Conservation (phyloP, 2,888 invertebrate species). For the Chaetogeoica ovagalla region DNA sequence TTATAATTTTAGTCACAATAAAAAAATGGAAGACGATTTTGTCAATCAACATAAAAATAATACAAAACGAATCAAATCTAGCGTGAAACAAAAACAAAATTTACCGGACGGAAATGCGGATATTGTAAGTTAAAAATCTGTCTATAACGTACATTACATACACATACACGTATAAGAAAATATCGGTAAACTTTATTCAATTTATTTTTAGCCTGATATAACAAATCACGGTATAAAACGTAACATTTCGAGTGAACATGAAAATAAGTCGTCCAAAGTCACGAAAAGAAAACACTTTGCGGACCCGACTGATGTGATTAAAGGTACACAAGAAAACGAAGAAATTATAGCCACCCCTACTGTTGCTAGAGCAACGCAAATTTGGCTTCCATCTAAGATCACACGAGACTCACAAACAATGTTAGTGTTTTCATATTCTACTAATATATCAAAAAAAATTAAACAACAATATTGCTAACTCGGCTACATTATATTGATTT, state of each 20-base stretch:
- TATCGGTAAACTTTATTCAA: background rate
- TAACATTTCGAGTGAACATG: slow-evolving; percentile 67
- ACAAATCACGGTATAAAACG: slow-evolving; percentile 66
- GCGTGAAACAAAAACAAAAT: slow-evolving; percentile 10
- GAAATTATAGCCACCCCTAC: background rate
- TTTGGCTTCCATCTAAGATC: slow-evolving; percentile 33
- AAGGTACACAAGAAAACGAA: background rate
- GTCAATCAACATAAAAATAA: slow-evolving; percentile 66
- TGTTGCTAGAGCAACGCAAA: slow-evolving; percentile 18
- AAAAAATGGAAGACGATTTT: slow-evolving; percentile 80
- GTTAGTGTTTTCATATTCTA: background rate
- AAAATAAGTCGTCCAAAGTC: slow-evolving; percentile 60
- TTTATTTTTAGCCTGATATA: slow-evolving; percentile 26
- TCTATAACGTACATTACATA: too few species aligned
- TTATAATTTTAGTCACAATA: slow-evolving; percentile 69
- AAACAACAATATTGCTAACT: background rate
- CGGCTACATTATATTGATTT: background rate
- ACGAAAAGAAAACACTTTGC: slow-evolving; percentile 62
- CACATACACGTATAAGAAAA: too few species aligned
- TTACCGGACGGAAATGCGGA: background rate
- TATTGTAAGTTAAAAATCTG: slow-evolving; percentile 15
- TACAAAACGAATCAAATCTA: slow-evolving; percentile 17
- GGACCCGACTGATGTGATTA: background rate
- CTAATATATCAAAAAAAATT: background rate
- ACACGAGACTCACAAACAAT: slow-evolving; percentile 40